These are phyloP conservation scores for Sitta carolinensis DNA, from an alignment of 2,797 vertebrate species.

Conservation along the genomic window DNA sequence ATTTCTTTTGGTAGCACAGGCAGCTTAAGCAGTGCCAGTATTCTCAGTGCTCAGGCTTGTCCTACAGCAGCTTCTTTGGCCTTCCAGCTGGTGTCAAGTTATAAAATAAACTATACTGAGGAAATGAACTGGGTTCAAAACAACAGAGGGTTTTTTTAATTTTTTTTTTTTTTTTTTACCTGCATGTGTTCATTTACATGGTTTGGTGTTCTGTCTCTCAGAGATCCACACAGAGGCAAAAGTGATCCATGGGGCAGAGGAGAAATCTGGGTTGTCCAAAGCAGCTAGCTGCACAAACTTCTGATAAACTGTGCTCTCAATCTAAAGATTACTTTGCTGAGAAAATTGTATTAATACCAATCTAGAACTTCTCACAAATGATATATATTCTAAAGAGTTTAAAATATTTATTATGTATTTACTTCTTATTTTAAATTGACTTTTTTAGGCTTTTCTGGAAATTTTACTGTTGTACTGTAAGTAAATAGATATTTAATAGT, in stretches of 20 bases:
- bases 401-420: background rate
- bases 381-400: background rate
- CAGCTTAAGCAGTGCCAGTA: background rate
- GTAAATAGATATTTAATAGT: background rate
- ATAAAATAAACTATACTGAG: conserved; percentile 9
- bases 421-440: background rate
- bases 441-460: background rate
- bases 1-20: background rate
- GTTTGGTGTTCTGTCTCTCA: background rate
- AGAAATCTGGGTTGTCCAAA: background rate
- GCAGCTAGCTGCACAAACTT: background rate
- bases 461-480: background rate
- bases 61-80: background rate
- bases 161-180: background rate
- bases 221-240: background rate
- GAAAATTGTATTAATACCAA: background rate
- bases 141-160: background rate
- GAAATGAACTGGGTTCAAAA: background rate
- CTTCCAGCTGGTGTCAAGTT: background rate
- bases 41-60: background rate
- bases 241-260: background rate
- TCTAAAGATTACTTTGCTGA: background rate
- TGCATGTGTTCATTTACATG: background rate
- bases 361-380: background rate
- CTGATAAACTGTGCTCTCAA: background rate